Evolutionary conservation across 35 echinoderm and acorn worm species (phyloP).

Genomic region (Apostichopus japonicus): DNA sequence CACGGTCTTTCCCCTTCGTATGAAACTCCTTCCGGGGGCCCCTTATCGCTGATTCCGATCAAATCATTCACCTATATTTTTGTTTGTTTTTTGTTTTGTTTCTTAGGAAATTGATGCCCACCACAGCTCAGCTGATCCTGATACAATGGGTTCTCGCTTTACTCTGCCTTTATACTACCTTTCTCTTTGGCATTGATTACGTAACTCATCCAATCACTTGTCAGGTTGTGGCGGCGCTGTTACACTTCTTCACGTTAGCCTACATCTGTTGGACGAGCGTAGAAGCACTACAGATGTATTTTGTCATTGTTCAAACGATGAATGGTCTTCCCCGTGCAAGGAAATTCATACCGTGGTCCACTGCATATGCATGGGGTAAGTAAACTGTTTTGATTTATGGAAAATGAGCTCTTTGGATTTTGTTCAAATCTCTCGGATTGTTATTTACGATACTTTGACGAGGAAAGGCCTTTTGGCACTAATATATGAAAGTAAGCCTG

Average conservation of each 20-base stretch:
- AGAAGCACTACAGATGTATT: slow-evolving; percentile 55
- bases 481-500: too few species aligned
- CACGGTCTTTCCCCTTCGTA: too few species aligned
- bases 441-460: too few species aligned
- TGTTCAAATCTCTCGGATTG: too few species aligned
- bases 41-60: too few species aligned
- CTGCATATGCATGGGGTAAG: slow-evolving; percentile 43
- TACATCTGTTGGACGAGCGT: slow-evolving; percentile 58
- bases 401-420: too few species aligned
- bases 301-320: slow-evolving; percentile 35
- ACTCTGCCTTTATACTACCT: slow-evolving; percentile 23
- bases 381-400: neutral
- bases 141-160: slow-evolving; percentile 53
- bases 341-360: slow-evolving; percentile 42
- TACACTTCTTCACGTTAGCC: slow-evolving; percentile 45
- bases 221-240: neutral
- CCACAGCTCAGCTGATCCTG: slow-evolving; percentile 33
- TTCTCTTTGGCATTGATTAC: slow-evolving; percentile 45
- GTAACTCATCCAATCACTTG: neutral
- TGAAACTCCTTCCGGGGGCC: too few species aligned
- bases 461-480: too few species aligned
- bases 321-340: slow-evolving; percentile 46
- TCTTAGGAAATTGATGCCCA: slow-evolving; percentile 50
- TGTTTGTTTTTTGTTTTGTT: neutral
- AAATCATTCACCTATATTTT: too few species aligned